A percentile compares a stretch with the other conserved stretches of the same genome.
phyloP scores from a whole-genome alignment of 2,888 invertebrate species.

The Pegoplata infirma region DNA sequence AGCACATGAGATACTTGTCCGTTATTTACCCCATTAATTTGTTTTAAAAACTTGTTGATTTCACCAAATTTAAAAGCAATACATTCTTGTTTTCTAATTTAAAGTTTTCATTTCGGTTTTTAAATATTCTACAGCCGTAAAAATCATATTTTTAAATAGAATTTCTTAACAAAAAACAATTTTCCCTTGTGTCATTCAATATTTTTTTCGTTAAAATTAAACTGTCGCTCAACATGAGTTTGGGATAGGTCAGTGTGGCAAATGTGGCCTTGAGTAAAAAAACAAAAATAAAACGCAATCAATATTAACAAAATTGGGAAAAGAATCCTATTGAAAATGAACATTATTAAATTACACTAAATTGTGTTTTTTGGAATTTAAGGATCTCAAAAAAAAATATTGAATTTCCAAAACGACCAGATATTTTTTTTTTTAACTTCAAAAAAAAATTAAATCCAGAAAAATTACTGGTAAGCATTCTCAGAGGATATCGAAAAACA shows the following conservation, averaged over 20 bases:
- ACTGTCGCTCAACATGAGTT: neutral
- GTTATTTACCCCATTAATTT: no score
- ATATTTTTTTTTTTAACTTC: neutral
- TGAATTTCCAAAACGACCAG: neutral
- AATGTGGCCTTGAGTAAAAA: conserved; percentile 4
- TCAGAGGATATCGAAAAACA: neutral
- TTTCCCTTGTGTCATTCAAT: neutral
- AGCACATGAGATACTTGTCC: no score
- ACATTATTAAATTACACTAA: neutral
- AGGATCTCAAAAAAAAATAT: neutral
- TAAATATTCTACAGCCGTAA: no score
- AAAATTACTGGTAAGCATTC: neutral
- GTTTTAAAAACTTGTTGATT: no score
- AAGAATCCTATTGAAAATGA: neutral
- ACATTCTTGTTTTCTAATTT: no score
- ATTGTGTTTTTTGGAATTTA: no score
- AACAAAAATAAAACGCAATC: neutral
- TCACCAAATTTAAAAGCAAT: no score
- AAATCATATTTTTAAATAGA: no score
- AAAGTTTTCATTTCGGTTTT: no score
- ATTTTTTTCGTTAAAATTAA: neutral
- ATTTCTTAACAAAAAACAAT: no score
- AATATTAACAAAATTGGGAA: neutral
- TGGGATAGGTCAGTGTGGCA: conserved; percentile 18
- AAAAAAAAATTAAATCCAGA: neutral